Base-by-base conservation (phyloP, 2,113 vertebrate genomes). In the Leptobrachium ailaonicum region DNA sequence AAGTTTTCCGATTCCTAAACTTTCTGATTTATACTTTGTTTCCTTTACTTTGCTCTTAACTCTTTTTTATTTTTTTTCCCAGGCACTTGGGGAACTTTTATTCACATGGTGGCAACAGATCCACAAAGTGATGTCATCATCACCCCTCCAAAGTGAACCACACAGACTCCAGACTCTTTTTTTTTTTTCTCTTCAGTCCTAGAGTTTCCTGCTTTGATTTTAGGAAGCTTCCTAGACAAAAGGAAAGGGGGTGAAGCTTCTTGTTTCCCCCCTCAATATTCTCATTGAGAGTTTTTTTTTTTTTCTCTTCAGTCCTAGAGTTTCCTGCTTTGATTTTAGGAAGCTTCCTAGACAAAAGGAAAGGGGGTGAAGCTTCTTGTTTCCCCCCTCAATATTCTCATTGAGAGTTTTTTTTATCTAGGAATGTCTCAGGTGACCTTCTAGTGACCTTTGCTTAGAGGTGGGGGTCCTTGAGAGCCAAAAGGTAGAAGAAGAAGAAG, bases 381-480 rank as follows among this genome's bases (percentile, higher is more conserved):
- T 32, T 32, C 20, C 20, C 20, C 20, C 20, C 20, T 32, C 20
- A 32, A 32, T 32, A 32, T 32, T 50, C 53, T 47, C 13, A 62
- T 9, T 77, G 32, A 67, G 68, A n/a, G 62, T 54, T 67, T 32
- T 32, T 32, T 32, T 32, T 80, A 73, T 80, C 62, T 80, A 80
- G 79, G 79, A 81, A 81, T 81, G 79, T 80, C 1, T 32, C 54
- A 62, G 53, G 63, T 80, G 79, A 74, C 79, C 79, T 69, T 11
- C 56, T 9, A 40, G 79, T 81, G 79, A 81, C 79, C 79, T 75
- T 32, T 68, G 79, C 66, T 68, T 6, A 63, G 62, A 67, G 64
- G 32, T 47, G 6, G 47, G 68, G 6, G 6, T 50, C 66, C 75
- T 66, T 77, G 66, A 58, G 53, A 60, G 56, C 54, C 20, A 41